phyloP scores from a whole-genome alignment of 2,113 vertebrate genomes.

The Burhinus bistriatus region DNA sequence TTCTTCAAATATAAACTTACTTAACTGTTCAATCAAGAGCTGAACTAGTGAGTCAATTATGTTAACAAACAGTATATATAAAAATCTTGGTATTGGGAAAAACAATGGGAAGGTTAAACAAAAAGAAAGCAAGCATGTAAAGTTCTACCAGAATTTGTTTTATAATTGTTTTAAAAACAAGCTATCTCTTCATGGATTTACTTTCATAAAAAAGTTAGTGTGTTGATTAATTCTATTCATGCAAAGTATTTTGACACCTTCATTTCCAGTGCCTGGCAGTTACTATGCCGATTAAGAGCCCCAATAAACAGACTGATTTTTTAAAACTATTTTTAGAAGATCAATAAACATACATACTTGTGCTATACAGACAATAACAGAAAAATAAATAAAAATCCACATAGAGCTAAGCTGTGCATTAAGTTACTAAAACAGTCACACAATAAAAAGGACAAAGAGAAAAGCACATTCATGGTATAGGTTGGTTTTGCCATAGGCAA shows the following conservation, averaged over 20 bases:
- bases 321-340: not conserved
- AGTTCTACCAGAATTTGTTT: not conserved
- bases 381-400: not conserved
- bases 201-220: not conserved
- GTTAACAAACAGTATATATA: not conserved
- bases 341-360: not conserved
- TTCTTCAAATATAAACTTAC: not conserved
- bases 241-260: not conserved
- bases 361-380: not conserved
- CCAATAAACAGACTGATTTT: not conserved
- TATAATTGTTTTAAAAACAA: not conserved
- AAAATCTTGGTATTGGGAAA: not conserved
- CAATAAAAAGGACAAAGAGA: not conserved
- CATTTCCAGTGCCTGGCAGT: not conserved
- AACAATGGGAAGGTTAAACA: not conserved
- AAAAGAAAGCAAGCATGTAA: not conserved
- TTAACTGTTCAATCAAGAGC: not conserved
- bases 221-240: not conserved
- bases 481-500: not conserved
- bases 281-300: not conserved
- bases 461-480: not conserved
- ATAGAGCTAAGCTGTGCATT: not conserved
- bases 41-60: not conserved
- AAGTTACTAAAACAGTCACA: not conserved
- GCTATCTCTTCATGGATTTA: not conserved